Evolutionary conservation across 2,888 invertebrate species (phyloP).

Genomic region (Neoscelio sp.): DNA sequence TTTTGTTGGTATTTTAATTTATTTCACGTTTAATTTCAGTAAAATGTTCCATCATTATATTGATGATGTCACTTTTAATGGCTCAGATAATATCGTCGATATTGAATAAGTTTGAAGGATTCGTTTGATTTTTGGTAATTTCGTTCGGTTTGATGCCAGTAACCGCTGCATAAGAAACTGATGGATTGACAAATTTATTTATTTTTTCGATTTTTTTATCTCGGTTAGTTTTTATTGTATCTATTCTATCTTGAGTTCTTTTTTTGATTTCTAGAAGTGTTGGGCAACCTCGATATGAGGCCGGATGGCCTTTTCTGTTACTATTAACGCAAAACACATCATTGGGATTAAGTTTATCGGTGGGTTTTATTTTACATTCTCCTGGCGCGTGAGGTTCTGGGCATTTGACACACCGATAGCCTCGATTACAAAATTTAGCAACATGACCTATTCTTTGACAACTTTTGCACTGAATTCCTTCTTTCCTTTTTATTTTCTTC

Average conservation of each 20-base stretch:
- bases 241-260: not conserved
- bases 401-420: conserved; percentile 9
- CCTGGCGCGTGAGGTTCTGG: not conserved
- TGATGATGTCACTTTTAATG: no score
- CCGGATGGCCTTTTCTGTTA: conserved; percentile 6
- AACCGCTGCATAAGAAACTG: no score
- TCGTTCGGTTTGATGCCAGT: no score
- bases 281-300: not conserved
- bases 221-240: not conserved
- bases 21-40: no score
- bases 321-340: conserved; percentile 22
- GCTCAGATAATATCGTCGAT: no score
- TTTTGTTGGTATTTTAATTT: no score
- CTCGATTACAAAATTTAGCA: not conserved
- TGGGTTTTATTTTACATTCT: not conserved
- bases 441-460: conserved; percentile 5
- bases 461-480: conserved; percentile 1
- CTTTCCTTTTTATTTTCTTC: not conserved
- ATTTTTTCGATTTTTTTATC: not conserved
- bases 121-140: no score
- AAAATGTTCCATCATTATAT: no score
- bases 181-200: no score
- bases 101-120: no score
- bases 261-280: not conserved
- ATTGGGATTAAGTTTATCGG: not conserved